These are phyloP conservation scores for Seriola aureovittata DNA, from an alignment of 2,113 vertebrate species.

Conservation along the genomic window DNA sequence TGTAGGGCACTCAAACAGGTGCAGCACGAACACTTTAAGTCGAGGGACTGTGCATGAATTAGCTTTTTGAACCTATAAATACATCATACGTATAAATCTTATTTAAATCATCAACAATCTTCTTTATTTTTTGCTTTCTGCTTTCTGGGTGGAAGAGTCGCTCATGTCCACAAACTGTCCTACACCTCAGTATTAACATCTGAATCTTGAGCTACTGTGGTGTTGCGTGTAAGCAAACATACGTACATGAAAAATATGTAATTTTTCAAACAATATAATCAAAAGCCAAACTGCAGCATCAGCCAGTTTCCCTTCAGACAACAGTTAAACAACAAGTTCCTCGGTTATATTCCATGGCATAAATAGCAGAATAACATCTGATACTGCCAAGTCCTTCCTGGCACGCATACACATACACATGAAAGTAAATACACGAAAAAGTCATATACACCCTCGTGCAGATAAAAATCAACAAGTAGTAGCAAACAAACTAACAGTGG, in stretches of 20 bases:
- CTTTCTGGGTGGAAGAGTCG: not conserved
- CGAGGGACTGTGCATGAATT: constrained; percentile 24
- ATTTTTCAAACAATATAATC: not conserved
- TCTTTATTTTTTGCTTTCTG: not conserved
- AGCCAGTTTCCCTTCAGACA: not conserved
- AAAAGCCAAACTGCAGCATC: not conserved
- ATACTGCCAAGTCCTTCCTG: not conserved
- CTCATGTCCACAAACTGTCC: not conserved
- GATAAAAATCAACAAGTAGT: constrained; percentile 4
- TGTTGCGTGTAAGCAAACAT: no score
- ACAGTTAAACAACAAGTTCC: no score
- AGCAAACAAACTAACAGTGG: constrained; percentile 27
- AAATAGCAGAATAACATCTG: constrained; percentile 12
- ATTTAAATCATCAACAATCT: not conserved
- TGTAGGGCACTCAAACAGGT: constrained; percentile 67
- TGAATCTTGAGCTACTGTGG: no score
- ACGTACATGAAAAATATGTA: not conserved
- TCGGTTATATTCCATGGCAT: not conserved
- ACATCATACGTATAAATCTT: not conserved
- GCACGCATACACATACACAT: not conserved
- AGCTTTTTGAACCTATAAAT: constrained; percentile 36
- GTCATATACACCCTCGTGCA: not conserved
- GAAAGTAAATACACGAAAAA: not conserved
- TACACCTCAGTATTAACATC: no score
- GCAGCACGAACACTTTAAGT: constrained; percentile 49